Percentiles rank a stretch among this genome's conserved stretches.
phyloP scores from a whole-genome alignment of 2,113 vertebrate genomes.

The Python bivittatus region DNA sequence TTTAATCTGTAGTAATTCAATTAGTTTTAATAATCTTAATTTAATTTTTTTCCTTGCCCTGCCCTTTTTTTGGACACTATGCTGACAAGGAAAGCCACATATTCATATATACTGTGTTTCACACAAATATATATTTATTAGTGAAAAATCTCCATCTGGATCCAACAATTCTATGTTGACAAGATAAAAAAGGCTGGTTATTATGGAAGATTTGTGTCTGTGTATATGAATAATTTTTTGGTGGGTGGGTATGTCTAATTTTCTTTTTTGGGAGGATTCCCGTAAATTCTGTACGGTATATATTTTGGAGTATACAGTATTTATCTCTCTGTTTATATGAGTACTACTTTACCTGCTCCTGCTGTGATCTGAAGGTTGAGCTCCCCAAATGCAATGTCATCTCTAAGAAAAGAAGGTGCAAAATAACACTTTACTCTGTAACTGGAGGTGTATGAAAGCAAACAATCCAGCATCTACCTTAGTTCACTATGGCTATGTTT shows the following conservation, averaged over 20 bases:
- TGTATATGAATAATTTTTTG: not conserved
- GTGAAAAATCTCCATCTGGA: not conserved
- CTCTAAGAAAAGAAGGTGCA: not conserved
- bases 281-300: not conserved
- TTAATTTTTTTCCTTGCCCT: not conserved
- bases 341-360: not conserved
- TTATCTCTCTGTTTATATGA: not conserved
- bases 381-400: not conserved
- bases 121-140: not conserved
- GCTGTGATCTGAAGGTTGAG: not conserved
- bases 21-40: not conserved
- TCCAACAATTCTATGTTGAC: not conserved
- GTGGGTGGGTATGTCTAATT: not conserved
- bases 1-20: not conserved
- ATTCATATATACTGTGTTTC: not conserved
- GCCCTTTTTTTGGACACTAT: not conserved
- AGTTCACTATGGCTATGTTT: not conserved
- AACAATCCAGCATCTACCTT: not conserved
- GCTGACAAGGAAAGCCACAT: not conserved
- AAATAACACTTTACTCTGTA: not conserved
- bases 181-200: not conserved
- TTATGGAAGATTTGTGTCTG: not conserved
- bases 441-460: not conserved
- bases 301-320: not conserved
- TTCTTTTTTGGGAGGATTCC: not conserved